Evolutionary conservation across 2,888 invertebrate genomes (phyloP).

Genomic region (Tethea ocularis): DNA sequence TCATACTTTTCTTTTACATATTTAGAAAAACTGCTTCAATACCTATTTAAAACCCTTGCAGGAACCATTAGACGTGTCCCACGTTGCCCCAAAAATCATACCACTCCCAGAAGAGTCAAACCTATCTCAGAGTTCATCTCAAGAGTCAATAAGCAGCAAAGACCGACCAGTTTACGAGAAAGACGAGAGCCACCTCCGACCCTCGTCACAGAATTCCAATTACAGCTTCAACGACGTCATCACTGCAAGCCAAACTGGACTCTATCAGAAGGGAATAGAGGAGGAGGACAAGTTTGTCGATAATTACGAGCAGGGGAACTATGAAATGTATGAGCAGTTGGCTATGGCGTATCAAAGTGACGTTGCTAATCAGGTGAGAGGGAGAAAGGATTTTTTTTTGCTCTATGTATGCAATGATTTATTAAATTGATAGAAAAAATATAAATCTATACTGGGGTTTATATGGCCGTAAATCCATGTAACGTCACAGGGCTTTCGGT

Average conservation of each 20-base stretch:
- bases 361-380: slow-evolving; percentile 65
- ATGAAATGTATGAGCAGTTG: slow-evolving; percentile 74
- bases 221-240: slow-evolving; percentile 73
- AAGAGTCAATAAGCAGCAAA: slow-evolving; percentile 59
- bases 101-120: slow-evolving; percentile 47
- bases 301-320: slow-evolving; percentile 57
- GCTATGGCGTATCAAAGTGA: slow-evolving; percentile 79
- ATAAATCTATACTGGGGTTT: too few relatives aligned
- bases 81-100: slow-evolving; percentile 26
- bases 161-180: slow-evolving; percentile 55
- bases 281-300: slow-evolving; percentile 53
- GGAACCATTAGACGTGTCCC: background rate
- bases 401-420: too few relatives aligned
- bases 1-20: too few relatives aligned
- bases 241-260: slow-evolving; percentile 46
- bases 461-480: too few relatives aligned
- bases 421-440: too few relatives aligned
- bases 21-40: background rate
- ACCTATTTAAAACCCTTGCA: background rate
- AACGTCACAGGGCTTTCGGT: too few relatives aligned
- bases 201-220: slow-evolving; percentile 70
- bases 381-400: background rate
- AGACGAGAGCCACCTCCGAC: slow-evolving; percentile 69
- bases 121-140: slow-evolving; percentile 61
- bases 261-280: slow-evolving; percentile 47